Conservation (phyloP, 2,888 invertebrate genomes). For the Patella ulyssiponensis region DNA sequence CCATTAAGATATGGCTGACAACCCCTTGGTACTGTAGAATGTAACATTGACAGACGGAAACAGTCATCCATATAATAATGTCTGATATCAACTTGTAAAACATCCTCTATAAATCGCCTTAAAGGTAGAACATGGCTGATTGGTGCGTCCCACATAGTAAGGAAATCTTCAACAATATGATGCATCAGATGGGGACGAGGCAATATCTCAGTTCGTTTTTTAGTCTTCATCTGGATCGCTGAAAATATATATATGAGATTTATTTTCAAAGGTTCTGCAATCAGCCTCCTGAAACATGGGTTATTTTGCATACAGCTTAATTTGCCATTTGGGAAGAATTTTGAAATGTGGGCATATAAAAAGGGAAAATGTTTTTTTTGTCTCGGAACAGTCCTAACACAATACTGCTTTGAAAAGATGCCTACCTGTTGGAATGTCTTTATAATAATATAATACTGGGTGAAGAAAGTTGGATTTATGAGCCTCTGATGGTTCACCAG, state of each 20-base stretch:
- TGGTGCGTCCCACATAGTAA: slow-evolving; percentile 71
- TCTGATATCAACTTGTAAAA: slow-evolving; percentile 62
- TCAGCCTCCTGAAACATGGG: too few relatives aligned
- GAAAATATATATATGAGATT: slow-evolving; percentile 29
- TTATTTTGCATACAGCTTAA: too few relatives aligned
- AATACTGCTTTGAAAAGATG: too few relatives aligned
- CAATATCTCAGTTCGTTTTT: slow-evolving; percentile 49
- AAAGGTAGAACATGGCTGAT: slow-evolving; percentile 71
- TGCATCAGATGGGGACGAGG: slow-evolving; percentile 70
- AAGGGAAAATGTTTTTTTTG: too few relatives aligned
- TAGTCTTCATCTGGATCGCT: slow-evolving; percentile 55
- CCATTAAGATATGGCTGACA: slow-evolving; percentile 61
- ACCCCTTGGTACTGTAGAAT: slow-evolving; percentile 48
- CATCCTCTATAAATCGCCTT: slow-evolving; percentile 62
- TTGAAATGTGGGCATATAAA: too few relatives aligned
- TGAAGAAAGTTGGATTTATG: slow-evolving; percentile 74
- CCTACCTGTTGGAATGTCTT: slow-evolving; percentile 69
- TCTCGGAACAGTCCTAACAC: too few relatives aligned
- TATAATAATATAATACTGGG: slow-evolving; percentile 73
- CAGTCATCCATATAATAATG: slow-evolving; percentile 66
- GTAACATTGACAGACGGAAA: slow-evolving; percentile 64
- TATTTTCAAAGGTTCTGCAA: too few relatives aligned
- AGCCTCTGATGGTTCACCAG: slow-evolving; percentile 70
- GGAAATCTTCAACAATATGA: slow-evolving; percentile 73
- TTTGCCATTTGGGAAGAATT: too few relatives aligned